A percentile compares a stretch with the other conserved stretches of the same genome.
Conservation (phyloP, 1,140 invertebrate genomes). For the Leptinotarsa undecemlineata region DNA sequence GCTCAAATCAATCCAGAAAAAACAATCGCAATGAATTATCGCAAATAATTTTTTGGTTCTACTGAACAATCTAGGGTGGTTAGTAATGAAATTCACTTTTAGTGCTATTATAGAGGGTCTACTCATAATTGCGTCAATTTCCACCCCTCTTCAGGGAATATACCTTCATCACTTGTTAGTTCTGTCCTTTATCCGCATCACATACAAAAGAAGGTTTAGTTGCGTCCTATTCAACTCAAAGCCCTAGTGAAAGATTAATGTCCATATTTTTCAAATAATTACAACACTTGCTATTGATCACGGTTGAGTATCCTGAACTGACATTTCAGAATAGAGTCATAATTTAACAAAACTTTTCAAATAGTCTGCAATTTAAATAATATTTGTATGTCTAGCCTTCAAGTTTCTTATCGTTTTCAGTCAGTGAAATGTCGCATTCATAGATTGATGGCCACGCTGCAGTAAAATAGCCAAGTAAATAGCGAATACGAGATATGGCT, state of each 20-base stretch:
- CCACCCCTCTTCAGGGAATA: constrained; percentile 32
- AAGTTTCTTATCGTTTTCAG: no score
- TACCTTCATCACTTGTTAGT: constrained; percentile 36
- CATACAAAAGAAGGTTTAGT: constrained; percentile 23
- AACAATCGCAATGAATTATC: constrained; percentile 10
- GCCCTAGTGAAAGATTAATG: constrained; percentile 1
- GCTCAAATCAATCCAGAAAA: neutral
- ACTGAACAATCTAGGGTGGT: constrained; percentile 3
- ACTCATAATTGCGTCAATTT: constrained; percentile 36
- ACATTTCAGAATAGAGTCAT: no score
- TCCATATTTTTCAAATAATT: constrained; percentile 9
- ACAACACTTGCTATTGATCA: constrained; percentile 7
- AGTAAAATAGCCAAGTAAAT: no score
- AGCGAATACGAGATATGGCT: no score
- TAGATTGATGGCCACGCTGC: no score
- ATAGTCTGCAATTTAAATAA: no score
- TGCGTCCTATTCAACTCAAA: constrained; percentile 2
- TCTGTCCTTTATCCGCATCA: constrained; percentile 28
- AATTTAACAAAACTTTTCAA: no score
- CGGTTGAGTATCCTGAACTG: no score
- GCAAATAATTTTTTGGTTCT: neutral
- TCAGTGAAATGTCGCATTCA: no score
- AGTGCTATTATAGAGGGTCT: constrained; percentile 33
- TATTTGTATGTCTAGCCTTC: no score
- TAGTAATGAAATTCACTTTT: constrained; percentile 38